Conservation (phyloP, 2,797 vertebrate genomes). For the Aldrovandia affinis region DNA sequence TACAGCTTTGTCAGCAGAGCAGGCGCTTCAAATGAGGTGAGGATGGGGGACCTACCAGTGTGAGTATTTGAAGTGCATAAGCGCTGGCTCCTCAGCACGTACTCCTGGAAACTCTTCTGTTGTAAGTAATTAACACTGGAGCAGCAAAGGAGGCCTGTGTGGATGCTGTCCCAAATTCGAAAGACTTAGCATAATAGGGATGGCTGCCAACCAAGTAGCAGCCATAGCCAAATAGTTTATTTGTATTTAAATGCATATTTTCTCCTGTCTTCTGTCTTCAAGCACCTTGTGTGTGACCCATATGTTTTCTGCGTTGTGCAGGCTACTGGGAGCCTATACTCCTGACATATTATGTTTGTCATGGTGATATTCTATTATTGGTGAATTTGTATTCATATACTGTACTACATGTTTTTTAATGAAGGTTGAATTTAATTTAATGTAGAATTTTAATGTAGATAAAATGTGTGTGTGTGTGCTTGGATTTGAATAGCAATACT, state of each 20-base stretch:
- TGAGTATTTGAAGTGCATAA: constrained; percentile 28
- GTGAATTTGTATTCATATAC: neutral
- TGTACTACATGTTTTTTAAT: neutral
- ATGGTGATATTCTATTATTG: neutral
- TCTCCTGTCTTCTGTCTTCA: neutral
- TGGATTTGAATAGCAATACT: neutral
- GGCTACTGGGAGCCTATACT: neutral
- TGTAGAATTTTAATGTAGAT: neutral
- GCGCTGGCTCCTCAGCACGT: neutral
- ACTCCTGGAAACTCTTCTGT: constrained; percentile 3
- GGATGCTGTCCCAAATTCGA: constrained; percentile 26
- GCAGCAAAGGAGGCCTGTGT: constrained; percentile 19
- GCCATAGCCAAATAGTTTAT: too few relatives aligned
- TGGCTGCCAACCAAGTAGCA: neutral
- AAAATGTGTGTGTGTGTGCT: neutral
- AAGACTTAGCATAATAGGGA: neutral
- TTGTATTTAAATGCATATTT: neutral
- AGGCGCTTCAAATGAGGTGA: constrained; percentile 20
- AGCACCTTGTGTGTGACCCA: neutral
- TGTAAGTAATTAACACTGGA: constrained; percentile 28
- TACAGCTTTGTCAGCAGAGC: constrained; percentile 36
- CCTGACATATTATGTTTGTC: neutral
- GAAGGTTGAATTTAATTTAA: neutral
- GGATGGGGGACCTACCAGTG: constrained; percentile 34
- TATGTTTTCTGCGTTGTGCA: neutral